Evolutionary conservation across 2,113 vertebrate species (phyloP), one percentile per base, ranked within the genome.

Genomic region (Brevimyrus niger): DNA sequence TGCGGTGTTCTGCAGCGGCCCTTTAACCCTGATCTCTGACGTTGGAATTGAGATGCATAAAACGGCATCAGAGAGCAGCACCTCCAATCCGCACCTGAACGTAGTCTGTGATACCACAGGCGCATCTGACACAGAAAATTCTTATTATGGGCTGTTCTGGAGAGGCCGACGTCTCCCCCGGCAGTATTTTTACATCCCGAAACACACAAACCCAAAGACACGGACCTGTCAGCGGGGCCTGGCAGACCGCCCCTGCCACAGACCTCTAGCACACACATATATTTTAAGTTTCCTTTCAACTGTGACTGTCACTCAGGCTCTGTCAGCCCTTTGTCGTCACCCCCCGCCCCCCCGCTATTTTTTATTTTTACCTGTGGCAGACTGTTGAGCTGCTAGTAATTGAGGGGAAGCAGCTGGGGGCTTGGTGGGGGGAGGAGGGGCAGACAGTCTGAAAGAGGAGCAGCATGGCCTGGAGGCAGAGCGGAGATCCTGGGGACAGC

Each of bases 211-310:
- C 42, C 38, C 44, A 84, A 44, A 84, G 44, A 84, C 82, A n/a
- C 10, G n/a, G 82, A 7, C 82, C 38, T 47, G 82, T 84, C 82
- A 84, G 19, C 3, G 82, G 44, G 80, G 38, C 9, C 42, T 19
- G 38, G 35, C 80, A 83, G 31, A 73, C 69, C 4, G 31, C 31
- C 69, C 31, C 31, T 15, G 6, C 73, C 44, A 47, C 38, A 84
- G 38, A 84, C 44, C 82, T 46, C 82, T 19, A 69, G 27, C 23
- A n/a, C 80, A 83, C 80, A 23, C 19, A 84, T 84, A 84, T 47
- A 84, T 84, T 84, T 47, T 44, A 84, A 47, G 38, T 84, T 84
- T 84, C 82, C 44, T 84, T 84, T 84, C 82, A 84, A 47, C 82
- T 84, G 82, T 46, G 44, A 47, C 38, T 84, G 44, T 47, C 82